Evolutionary conservation across 2,888 invertebrate species (phyloP).

Genomic region (Cheilosia scutellata): DNA sequence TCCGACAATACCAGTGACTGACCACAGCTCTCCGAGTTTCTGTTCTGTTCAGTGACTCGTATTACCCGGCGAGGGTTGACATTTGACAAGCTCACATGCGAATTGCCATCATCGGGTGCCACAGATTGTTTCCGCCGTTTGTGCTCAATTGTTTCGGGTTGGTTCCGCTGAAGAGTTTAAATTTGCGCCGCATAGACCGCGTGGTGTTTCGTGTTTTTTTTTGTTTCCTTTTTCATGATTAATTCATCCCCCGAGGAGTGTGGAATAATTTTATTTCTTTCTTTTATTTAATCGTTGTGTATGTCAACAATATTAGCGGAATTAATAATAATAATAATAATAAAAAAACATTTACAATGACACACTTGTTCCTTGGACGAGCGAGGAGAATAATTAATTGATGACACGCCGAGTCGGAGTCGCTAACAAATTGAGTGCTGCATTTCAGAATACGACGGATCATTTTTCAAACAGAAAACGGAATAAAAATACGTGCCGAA

Average conservation of each 20-base stretch:
- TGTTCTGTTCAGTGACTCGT: conserved; percentile 38
- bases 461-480: conserved; percentile 67
- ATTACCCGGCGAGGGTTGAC: conserved; percentile 16
- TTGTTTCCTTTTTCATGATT: conserved; percentile 40
- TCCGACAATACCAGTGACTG: conserved; percentile 54
- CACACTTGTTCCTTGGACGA: conserved; percentile 62
- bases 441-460: conserved; percentile 65
- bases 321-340: conserved; percentile 52
- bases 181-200: conserved; percentile 1
- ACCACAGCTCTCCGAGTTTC: conserved; percentile 45
- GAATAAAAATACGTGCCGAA: conserved; percentile 35
- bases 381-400: conserved; percentile 59
- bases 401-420: conserved; percentile 56
- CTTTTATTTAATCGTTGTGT: conserved; percentile 43
- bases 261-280: conserved; percentile 11
- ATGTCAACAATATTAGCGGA: conserved; percentile 62
- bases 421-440: conserved; percentile 71
- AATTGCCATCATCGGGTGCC: conserved; percentile 38
- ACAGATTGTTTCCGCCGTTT: conserved; percentile 61
- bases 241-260: conserved; percentile 54
- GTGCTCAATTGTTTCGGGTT: conserved; percentile 69
- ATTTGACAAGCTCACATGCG: conserved; percentile 37
- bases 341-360: conserved; percentile 49
- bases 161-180: conserved; percentile 49
- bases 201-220: conserved; percentile 17